A percentile compares a stretch with the other conserved stretches of the same genome.
Conservation (phyloP, 2,797 vertebrate species). For the Novumbra hubbsi region DNA sequence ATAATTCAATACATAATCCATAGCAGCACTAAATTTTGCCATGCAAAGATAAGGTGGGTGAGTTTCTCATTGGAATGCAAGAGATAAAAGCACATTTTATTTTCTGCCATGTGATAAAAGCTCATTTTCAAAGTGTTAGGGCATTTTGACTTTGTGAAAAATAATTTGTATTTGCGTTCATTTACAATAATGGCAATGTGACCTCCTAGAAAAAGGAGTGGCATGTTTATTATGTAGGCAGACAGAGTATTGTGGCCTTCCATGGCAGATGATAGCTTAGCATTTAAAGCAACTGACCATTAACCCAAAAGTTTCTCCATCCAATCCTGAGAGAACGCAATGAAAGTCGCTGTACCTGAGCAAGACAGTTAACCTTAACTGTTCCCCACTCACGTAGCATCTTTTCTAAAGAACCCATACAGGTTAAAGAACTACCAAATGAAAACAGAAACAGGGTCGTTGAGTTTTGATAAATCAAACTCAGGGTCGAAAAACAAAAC, state of each 20-base stretch:
- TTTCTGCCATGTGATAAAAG: slow-evolving; percentile 75
- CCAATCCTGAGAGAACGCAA: no score
- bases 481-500: no score
- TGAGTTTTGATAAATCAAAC: slow-evolving; percentile 33
- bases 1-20: slow-evolving; percentile 74
- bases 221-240: background rate
- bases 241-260: no score
- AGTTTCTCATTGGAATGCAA: slow-evolving; percentile 75
- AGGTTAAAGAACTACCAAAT: no score
- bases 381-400: no score
- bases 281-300: no score
- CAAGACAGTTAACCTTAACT: no score
- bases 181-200: background rate
- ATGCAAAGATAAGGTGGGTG: slow-evolving; percentile 68
- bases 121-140: slow-evolving; percentile 58
- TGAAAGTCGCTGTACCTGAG: no score
- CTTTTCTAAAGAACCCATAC: no score
- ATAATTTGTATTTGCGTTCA: slow-evolving; percentile 39
- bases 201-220: background rate
- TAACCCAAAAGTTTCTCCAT: no score
- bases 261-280: no score
- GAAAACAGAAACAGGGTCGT: background rate
- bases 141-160: slow-evolving; percentile 51
- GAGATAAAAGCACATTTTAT: slow-evolving; percentile 61
- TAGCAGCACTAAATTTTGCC: slow-evolving; percentile 62